These are phyloP conservation scores for Butorides virescens DNA, from an alignment of 2,113 vertebrate genomes.

Conservation along the genomic window DNA sequence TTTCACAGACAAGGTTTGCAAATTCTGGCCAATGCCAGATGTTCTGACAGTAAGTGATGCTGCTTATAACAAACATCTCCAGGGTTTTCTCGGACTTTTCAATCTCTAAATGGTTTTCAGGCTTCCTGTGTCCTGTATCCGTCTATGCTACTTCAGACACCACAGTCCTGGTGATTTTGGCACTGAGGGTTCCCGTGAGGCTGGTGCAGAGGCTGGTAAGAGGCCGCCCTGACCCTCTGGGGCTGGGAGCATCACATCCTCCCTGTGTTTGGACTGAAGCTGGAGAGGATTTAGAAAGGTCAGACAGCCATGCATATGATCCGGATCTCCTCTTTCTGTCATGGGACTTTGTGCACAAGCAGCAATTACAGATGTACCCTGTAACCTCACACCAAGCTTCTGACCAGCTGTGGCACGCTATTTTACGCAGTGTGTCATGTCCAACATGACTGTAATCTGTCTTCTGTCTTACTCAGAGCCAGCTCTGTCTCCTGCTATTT, in stretches of 20 bases:
- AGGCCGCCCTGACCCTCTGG: not conserved
- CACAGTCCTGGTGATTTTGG: not conserved
- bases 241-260: accelerated
- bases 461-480: not conserved
- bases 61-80: not conserved
- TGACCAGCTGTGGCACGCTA: not conserved
- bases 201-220: not conserved
- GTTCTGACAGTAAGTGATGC: not conserved
- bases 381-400: not conserved
- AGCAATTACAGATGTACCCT: not conserved
- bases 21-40: not conserved
- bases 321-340: not conserved
- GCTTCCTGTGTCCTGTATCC: not conserved
- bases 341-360: not conserved
- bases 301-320: not conserved
- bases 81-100: not conserved
- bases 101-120: not conserved
- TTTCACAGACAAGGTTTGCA: not conserved
- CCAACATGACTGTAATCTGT: not conserved
- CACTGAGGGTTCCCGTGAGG: not conserved
- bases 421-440: not conserved
- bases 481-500: not conserved
- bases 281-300: not conserved
- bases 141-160: not conserved
- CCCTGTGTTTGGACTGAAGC: not conserved